These are phyloP conservation scores for Hystrix cristata DNA, from an alignment of 2,113 vertebrate species.

Conservation along the genomic window DNA sequence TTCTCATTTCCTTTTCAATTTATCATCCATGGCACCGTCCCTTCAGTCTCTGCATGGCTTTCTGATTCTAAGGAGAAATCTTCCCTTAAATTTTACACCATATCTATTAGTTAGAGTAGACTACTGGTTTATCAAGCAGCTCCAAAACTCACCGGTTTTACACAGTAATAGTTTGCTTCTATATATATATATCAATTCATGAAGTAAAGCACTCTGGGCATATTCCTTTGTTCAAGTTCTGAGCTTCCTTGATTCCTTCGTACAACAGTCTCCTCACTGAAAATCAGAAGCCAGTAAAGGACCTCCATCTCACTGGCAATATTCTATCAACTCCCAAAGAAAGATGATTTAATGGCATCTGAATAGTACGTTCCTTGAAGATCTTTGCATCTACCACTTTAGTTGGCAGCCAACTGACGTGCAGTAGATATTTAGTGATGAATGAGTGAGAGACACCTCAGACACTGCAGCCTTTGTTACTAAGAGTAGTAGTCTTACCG, in stretches of 20 bases:
- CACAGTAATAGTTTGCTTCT: background rate
- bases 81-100: background rate
- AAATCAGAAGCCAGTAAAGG: background rate
- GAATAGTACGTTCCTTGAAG: background rate
- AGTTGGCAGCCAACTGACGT: background rate
- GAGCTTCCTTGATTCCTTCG: background rate
- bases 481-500: background rate
- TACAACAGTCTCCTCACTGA: background rate
- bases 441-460: background rate
- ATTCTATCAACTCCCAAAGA: background rate
- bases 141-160: background rate
- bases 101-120: background rate
- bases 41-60: background rate
- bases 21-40: conserved; percentile 32
- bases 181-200: background rate
- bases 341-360: background rate
- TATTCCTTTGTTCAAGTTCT: background rate
- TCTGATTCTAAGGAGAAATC: background rate
- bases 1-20: conserved; percentile 51
- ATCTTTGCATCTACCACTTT: background rate
- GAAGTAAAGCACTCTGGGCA: background rate
- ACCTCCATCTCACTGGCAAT: background rate
- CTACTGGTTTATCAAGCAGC: background rate
- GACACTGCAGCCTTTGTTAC: background rate
- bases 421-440: background rate